A percentile compares a stretch with the other conserved stretches of the same genome.
Evolutionary conservation across 2,797 vertebrate genomes (phyloP).

Genomic region (Ptychadena robeensis): DNA sequence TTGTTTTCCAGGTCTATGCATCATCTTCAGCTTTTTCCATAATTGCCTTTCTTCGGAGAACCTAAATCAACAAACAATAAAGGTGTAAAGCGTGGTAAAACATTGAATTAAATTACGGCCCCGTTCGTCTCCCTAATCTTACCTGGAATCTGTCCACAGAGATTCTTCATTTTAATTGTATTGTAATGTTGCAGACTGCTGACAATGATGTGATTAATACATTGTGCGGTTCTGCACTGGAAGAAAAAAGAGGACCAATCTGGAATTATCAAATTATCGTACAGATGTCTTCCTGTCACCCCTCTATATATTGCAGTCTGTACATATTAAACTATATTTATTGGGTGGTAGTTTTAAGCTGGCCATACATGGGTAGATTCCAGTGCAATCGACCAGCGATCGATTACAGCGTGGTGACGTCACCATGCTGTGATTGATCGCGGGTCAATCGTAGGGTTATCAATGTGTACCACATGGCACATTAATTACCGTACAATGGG

Average conservation of each 20-base stretch:
- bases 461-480: too few species aligned
- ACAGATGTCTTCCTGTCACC: slow-evolving; percentile 11
- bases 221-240: background rate
- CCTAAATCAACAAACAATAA: slow-evolving; percentile 1
- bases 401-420: too few species aligned
- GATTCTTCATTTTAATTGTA: slow-evolving; percentile 8
- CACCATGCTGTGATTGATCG: too few species aligned
- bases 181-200: background rate
- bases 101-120: background rate
- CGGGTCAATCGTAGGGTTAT: too few species aligned
- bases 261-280: slow-evolving; percentile 4
- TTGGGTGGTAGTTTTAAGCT: too few species aligned
- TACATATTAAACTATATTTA: background rate
- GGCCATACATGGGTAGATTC: too few species aligned
- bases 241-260: background rate
- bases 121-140: background rate
- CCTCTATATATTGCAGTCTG: background rate
- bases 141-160: slow-evolving; percentile 11
- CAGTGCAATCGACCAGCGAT: too few species aligned
- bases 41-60: background rate
- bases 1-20: background rate
- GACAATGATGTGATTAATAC: slow-evolving; percentile 1
- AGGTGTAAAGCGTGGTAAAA: background rate
- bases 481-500: too few species aligned
- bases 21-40: background rate